Base-by-base conservation (phyloP, 2,888 invertebrate genomes). In the Eristalis tenax region DNA sequence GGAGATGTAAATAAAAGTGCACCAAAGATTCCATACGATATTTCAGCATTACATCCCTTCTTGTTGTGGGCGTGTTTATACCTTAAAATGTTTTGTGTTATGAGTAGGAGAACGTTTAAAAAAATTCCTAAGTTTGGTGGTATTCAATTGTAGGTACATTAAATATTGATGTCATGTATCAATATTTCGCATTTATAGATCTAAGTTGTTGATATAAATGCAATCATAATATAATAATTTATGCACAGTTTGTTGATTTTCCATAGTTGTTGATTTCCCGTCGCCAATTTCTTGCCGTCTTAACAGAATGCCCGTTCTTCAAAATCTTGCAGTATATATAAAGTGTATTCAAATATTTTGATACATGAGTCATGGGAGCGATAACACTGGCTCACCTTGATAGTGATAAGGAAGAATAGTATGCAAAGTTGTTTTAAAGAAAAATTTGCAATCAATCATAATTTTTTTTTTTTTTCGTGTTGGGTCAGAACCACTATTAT, bases 1-100 rank as follows among this genome's bases (percentile, higher is more conserved):
- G 15, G 50, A 65, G 38, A 57, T 65, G 57, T 75, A 26, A 57
- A 65, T 65, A 75, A 65, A 75, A 75, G 38, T 65, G 57, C 75
- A 65, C 65, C 38, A 35, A 50, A 22, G 57, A 38, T n/a, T n/a
- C 23, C 56, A 75, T 57, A 63, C 15, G n/a, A 50, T 71, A 40
- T 22, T 18, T n/a, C 22, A 32, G 63, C 26, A 64, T 32, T 23
- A 28, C 50, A 64, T 73, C 50, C 73, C 56, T 35, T 11, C 18
- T 23, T 59, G 28, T 26, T 59, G 40, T 40, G 66, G 66, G 75
- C 57, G 75, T 57, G 75, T 76, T 66, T 35, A n/a, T 66, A 57
- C 59, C 26, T 26, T 13, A 28, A 28, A 26, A 6, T 13, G 32
- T 26, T 26, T 59, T 59, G 13, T 26, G 26, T 23, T 57, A 23